Evolutionary conservation across 2,888 invertebrate genomes (phyloP).

Genomic region (Luffia ferchaultella): DNA sequence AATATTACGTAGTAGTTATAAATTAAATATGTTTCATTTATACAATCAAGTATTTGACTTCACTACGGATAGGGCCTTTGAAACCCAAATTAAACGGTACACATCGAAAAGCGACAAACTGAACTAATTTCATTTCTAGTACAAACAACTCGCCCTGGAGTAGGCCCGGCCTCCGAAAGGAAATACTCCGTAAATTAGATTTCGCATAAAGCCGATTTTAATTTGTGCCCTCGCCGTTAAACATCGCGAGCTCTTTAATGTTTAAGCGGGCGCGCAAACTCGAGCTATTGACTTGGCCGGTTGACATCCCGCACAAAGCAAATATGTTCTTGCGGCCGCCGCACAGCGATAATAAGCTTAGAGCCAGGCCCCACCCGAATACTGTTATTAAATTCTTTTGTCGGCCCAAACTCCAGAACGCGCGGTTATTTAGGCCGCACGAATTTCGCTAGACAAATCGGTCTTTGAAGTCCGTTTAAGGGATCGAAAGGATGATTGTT

Average conservation of each 20-base stretch:
- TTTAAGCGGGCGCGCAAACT: constrained; percentile 50
- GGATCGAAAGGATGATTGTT: not conserved
- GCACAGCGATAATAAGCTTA: constrained; percentile 55
- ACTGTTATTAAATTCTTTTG: constrained; percentile 62
- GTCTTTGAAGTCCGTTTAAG: not conserved
- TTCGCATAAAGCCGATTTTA: constrained; percentile 64
- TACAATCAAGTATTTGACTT: too few species aligned
- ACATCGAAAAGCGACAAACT: constrained; percentile 17
- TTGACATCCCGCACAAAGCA: constrained; percentile 52
- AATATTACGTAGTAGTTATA: too few species aligned
- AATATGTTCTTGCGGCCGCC: constrained; percentile 43
- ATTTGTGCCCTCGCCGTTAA: constrained; percentile 54
- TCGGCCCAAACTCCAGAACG: constrained; percentile 37
- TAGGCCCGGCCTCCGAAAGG: not conserved
- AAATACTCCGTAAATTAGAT: constrained; percentile 53
- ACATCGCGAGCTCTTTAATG: constrained; percentile 58
- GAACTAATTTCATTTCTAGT: constrained; percentile 58
- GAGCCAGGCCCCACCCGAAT: constrained; percentile 37
- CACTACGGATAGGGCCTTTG: too few species aligned
- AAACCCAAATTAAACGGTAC: too few species aligned
- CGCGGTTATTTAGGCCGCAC: constrained; percentile 41
- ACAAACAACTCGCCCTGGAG: constrained; percentile 42
- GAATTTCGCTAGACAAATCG: not conserved
- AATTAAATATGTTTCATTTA: too few species aligned
- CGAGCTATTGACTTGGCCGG: constrained; percentile 33